Evolutionary conservation across 2,113 vertebrate genomes (phyloP).

Genomic region (Carassius gibelio): DNA sequence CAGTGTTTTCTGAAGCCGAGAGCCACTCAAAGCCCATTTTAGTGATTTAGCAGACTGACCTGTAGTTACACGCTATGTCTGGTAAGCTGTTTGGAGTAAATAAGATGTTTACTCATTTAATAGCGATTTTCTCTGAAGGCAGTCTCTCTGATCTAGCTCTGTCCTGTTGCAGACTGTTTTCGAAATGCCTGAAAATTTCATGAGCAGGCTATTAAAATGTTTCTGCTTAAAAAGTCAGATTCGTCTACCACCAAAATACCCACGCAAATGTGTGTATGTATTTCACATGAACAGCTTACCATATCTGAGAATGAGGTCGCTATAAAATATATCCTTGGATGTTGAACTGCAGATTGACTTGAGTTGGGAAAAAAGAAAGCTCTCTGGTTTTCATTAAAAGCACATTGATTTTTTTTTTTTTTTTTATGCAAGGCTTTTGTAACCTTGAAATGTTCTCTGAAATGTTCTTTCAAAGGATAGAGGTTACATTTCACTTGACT

Average conservation of each 20-base stretch:
- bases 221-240: constrained; percentile 61
- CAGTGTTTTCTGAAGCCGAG: constrained; percentile 22
- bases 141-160: constrained; percentile 15
- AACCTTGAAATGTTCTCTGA: constrained; percentile 46
- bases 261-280: constrained; percentile 10
- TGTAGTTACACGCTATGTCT: constrained; percentile 14
- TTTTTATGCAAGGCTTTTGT: constrained; percentile 33
- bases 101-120: constrained; percentile 36
- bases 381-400: constrained; percentile 38
- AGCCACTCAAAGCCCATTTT: constrained; percentile 26
- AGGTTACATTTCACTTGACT: constrained; percentile 33
- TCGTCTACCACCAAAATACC: constrained; percentile 43
- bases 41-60: constrained; percentile 31
- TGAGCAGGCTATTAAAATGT: constrained; percentile 65
- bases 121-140: constrained; percentile 30
- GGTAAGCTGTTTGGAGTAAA: constrained; percentile 3
- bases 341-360: constrained; percentile 16
- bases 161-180: constrained; percentile 32
- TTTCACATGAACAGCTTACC: constrained; percentile 34
- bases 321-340: constrained; percentile 25
- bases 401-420: constrained; percentile 25
- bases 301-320: constrained; percentile 9
- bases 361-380: constrained; percentile 34
- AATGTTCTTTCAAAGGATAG: constrained; percentile 33
- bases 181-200: constrained; percentile 59